Conservation (phyloP, 2,113 vertebrate genomes). For the Ascaphus truei region DNA sequence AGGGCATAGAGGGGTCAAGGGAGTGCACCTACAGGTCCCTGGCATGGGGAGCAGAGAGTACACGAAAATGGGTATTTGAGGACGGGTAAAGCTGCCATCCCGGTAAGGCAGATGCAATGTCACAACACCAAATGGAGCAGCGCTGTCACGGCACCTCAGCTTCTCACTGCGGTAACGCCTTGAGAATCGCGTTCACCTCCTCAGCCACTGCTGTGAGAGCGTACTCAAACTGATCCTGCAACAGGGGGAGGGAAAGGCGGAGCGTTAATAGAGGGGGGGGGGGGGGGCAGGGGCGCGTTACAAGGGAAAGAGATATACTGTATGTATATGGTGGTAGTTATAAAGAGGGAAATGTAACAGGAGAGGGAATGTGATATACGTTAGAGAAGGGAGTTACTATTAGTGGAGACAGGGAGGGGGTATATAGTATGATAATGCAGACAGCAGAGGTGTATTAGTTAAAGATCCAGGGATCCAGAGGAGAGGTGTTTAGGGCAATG, state of each 20-base stretch:
- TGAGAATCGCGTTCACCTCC: conserved; percentile 96
- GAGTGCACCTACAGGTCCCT: conserved; percentile 25
- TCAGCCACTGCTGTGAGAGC: conserved; percentile 91
- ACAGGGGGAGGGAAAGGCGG: not conserved
- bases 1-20: not conserved
- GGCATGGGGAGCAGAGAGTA: conserved; percentile 18
- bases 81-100: not conserved
- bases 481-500: too few species aligned
- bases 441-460: too few species aligned
- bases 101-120: conserved; percentile 5
- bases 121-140: conserved; percentile 16
- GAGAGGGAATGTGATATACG: too few species aligned
- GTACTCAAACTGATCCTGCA: conserved; percentile 97
- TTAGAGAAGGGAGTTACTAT: too few species aligned
- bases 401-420: too few species aligned
- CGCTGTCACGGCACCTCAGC: not conserved
- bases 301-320: too few species aligned
- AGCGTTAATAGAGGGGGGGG: too few species aligned
- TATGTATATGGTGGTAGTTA: too few species aligned
- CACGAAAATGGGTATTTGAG: conserved; percentile 1
- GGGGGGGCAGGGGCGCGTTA: too few species aligned
- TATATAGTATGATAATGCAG: too few species aligned
- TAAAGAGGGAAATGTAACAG: too few species aligned
- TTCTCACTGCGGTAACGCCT: conserved; percentile 86
- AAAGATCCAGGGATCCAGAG: too few species aligned